phyloP scores from a whole-genome alignment of 2,113 vertebrate species.

The Spermophilus dauricus region DNA sequence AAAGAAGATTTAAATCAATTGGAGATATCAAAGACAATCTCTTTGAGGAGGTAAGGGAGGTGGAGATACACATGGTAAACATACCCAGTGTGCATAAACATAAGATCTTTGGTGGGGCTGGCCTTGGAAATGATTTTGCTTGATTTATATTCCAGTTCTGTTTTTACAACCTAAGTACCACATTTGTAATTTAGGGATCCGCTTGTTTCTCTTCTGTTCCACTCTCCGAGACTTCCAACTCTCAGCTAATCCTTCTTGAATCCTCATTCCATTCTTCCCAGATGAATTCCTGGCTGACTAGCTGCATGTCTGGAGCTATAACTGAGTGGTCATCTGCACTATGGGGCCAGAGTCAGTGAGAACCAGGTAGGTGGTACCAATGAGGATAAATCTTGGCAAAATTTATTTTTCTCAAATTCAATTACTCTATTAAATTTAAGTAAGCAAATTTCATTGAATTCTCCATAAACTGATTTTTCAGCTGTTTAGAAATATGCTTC shows the following conservation, averaged over 20 bases:
- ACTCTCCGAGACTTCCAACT: neutral
- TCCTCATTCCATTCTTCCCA: neutral
- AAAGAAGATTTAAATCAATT: neutral
- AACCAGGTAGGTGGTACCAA: neutral
- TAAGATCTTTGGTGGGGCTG: neutral
- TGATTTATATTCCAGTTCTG: neutral
- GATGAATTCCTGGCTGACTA: neutral
- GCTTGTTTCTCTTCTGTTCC: neutral
- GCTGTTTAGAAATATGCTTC: constrained; percentile 14
- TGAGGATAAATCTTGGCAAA: neutral
- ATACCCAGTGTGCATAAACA: neutral
- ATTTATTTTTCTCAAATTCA: constrained; percentile 46
- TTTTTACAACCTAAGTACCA: neutral
- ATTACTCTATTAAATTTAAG: constrained; percentile 4
- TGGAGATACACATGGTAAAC: neutral
- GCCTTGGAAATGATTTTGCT: neutral
- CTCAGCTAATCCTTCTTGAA: neutral
- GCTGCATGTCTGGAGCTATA: neutral
- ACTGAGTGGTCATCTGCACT: neutral
- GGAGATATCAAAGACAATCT: neutral
- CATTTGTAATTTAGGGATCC: neutral
- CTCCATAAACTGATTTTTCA: neutral
- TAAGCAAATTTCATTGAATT: constrained; percentile 6
- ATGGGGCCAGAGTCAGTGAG: neutral
- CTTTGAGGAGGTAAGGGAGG: neutral